A percentile compares a stretch with the other conserved stretches of the same genome.
These are phyloP conservation scores for Podocnemis expansa DNA, from an alignment of 2,113 vertebrate species.

Conservation along the genomic window DNA sequence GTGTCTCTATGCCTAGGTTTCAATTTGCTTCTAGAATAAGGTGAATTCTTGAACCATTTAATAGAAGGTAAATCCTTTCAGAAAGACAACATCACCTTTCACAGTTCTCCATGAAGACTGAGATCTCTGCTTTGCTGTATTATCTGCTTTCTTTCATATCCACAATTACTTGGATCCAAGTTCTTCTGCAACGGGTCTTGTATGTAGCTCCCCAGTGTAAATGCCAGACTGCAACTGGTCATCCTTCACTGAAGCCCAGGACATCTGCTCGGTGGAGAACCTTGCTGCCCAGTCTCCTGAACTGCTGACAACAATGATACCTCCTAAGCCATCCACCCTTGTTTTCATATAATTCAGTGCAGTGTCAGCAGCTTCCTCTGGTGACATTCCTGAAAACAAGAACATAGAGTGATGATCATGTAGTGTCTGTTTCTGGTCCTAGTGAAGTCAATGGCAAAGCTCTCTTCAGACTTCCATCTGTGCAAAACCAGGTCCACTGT, in stretches of 20 bases:
- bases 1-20: background rate
- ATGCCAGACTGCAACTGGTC: conserved; percentile 83
- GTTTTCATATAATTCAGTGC: conserved; percentile 87
- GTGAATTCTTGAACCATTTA: background rate
- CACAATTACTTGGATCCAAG: background rate
- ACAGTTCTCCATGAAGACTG: background rate
- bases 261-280: conserved; percentile 87
- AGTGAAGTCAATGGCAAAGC: background rate
- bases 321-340: conserved; percentile 83
- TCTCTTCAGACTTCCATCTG: background rate
- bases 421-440: background rate
- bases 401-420: background rate
- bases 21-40: background rate
- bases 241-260: conserved; percentile 87
- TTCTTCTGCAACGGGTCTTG: conserved; percentile 48
- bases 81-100: background rate
- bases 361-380: conserved; percentile 82
- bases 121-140: background rate
- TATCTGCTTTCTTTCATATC: background rate
- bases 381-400: conserved; percentile 82
- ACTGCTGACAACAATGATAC: conserved; percentile 85
- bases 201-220: conserved; percentile 66
- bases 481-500: background rate
- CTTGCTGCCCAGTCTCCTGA: conserved; percentile 87
- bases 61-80: background rate